phyloP scores from a whole-genome alignment of 2,797 vertebrate species.

The Sebastes ruberrimus region DNA sequence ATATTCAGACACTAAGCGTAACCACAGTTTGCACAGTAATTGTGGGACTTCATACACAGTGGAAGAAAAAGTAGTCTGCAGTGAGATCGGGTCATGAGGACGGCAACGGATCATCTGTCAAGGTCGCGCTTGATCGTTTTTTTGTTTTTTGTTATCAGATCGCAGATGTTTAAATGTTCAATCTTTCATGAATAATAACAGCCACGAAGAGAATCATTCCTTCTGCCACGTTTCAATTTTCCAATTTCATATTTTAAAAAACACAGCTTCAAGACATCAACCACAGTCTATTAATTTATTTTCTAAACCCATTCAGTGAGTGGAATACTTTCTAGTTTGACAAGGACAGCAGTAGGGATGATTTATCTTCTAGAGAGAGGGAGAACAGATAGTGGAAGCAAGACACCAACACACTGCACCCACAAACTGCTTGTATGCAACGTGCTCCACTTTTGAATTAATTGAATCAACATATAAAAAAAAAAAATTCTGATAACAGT shows the following conservation, averaged over 20 bases:
- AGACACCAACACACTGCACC: conserved; percentile 8
- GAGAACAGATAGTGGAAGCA: conserved; percentile 15
- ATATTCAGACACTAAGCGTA: not conserved
- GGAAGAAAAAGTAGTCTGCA: not conserved
- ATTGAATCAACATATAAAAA: conserved; percentile 48
- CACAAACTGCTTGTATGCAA: conserved; percentile 30
- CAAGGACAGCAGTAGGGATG: conserved; percentile 40
- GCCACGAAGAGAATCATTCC: conserved; percentile 28
- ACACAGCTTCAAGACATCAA: conserved; percentile 39
- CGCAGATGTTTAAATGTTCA: conserved; percentile 27
- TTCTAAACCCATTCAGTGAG: conserved; percentile 45
- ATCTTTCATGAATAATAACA: conserved; percentile 35
- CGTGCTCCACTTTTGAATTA: conserved; percentile 38
- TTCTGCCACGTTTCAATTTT: conserved; percentile 24
- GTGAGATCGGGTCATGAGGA: conserved; percentile 6
- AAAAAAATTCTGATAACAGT: conserved; percentile 31
- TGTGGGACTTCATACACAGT: not conserved
- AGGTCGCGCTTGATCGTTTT: conserved; percentile 35
- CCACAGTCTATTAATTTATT: conserved; percentile 41
- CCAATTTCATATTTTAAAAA: conserved; percentile 32
- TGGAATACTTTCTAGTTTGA: conserved; percentile 42
- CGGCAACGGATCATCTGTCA: conserved; percentile 19
- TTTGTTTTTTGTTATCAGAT: conserved; percentile 7
- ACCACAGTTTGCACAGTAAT: not conserved
- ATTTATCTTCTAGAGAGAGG: conserved; percentile 38